Percentiles rank a stretch among this genome's conserved stretches.
phyloP scores from a whole-genome alignment of 2,113 vertebrate genomes.

The Ciconia maguari region DNA sequence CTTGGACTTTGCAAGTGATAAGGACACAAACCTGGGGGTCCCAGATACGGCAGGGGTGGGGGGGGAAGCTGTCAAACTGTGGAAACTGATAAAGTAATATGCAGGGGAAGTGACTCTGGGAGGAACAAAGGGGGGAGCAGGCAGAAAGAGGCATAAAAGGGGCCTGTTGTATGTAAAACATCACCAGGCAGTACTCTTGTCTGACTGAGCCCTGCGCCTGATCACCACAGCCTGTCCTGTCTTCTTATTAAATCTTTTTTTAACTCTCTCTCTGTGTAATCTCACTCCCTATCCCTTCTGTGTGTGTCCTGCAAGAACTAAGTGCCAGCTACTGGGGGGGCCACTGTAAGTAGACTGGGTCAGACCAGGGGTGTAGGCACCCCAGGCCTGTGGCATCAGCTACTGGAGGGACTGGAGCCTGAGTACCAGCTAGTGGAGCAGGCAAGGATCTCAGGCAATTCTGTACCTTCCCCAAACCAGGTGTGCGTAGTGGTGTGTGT shows the following conservation, averaged over 20 bases:
- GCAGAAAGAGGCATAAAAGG: neutral
- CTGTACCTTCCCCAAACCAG: neutral
- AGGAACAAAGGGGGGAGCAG: neutral
- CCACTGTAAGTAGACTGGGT: no score
- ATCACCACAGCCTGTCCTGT: neutral
- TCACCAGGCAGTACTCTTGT: neutral
- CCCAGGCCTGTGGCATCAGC: no score
- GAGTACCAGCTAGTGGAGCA: neutral
- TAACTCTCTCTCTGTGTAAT: neutral
- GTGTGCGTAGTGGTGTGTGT: no score
- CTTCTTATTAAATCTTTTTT: neutral
- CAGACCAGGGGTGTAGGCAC: neutral
- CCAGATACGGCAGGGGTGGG: no score
- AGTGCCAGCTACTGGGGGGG: neutral
- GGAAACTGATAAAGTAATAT: neutral
- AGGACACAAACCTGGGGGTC: neutral
- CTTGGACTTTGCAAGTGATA: neutral
- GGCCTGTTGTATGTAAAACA: neutral
- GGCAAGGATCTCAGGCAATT: accelerated
- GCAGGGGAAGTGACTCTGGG: neutral
- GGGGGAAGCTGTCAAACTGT: no score
- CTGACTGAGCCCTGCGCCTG: neutral
- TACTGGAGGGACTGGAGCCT: no score
- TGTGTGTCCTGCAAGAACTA: neutral
- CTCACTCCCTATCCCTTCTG: neutral